These are phyloP conservation scores for Cheilosia vernalis DNA, from an alignment of 2,888 invertebrate species.

Conservation along the genomic window DNA sequence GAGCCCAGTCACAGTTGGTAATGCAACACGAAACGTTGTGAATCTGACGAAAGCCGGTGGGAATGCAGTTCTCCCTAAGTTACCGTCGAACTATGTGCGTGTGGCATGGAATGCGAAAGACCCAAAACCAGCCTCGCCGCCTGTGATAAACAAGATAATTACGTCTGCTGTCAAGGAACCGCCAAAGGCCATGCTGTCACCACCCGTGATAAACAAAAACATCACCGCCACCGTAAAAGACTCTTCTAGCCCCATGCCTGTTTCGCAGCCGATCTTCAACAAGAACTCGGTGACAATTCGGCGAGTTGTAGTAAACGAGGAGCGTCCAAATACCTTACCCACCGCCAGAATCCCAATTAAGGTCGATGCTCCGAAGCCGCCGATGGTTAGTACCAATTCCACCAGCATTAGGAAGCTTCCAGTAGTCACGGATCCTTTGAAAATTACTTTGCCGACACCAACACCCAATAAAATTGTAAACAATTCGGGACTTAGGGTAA, in stretches of 20 bases:
- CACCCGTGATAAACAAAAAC: slow-evolving; percentile 51
- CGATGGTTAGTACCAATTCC: slow-evolving; percentile 1
- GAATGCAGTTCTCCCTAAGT: neutral
- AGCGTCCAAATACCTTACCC: slow-evolving; percentile 31
- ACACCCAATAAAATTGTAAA: slow-evolving; percentile 18
- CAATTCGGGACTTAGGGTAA: slow-evolving; percentile 33
- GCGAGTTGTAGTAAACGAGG: slow-evolving; percentile 52
- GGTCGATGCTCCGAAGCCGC: slow-evolving; percentile 16
- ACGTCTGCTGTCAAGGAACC: slow-evolving; percentile 37
- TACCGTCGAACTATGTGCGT: slow-evolving; percentile 35
- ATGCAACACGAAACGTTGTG: slow-evolving; percentile 1
- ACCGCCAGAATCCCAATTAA: slow-evolving; percentile 11
- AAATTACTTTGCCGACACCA: neutral
- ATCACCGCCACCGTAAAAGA: slow-evolving; percentile 52
- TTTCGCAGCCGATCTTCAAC: slow-evolving; percentile 52
- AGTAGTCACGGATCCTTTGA: slow-evolving; percentile 21
- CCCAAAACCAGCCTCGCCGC: slow-evolving; percentile 42
- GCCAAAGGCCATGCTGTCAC: slow-evolving; percentile 6
- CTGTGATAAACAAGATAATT: slow-evolving; percentile 43
- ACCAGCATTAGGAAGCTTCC: slow-evolving; percentile 36
- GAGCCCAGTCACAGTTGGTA: slow-evolving; percentile 15
- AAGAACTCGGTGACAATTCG: slow-evolving; percentile 67
- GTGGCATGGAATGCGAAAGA: slow-evolving; percentile 63
- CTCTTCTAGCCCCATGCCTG: slow-evolving; percentile 23
- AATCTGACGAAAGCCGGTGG: slow-evolving; percentile 7